Base-by-base conservation (phyloP, 1,140 invertebrate genomes). In the Zaprionus nigranus region DNA sequence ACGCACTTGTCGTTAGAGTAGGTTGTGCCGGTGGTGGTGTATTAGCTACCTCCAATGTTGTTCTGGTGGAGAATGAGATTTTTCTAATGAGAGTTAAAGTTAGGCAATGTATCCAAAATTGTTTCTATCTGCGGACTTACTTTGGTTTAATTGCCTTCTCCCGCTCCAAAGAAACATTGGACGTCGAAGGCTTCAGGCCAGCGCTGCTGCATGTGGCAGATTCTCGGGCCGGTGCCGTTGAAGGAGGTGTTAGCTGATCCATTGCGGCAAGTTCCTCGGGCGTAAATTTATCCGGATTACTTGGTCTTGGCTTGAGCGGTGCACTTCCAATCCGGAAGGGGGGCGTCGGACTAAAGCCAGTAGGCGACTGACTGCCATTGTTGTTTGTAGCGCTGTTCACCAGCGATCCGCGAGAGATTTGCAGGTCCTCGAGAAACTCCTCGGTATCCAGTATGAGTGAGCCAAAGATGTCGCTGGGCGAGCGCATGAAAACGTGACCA, bases 401-500 rank as follows among this genome's bases (percentile, higher is more conserved):
- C 17, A 86, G 51, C 12, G 88, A 85, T 51, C 75, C 69, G 3
- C 91, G 84, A 17, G 92, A 92, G 43, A 94, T 93, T 68, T 94
- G 94, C 17, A 94, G 79, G 56, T 94, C 93, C 61, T 93, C 92
- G 11, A 94, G 93, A 60, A 95, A 94, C 64, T 94, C 94, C 80
- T 95, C 94, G 0, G 94, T 94, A 75, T 95, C 94, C 43, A 93
- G 93, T 2, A 95, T 85, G 2, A 95, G 91, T 0, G 93, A 94
- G 9, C 93, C 93, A 59, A 94, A 94, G 24, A 94, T 90, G 51
- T 95, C 94, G 12, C 93, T 91, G 3, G 93, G 92, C 24, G 93
- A 93, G 20, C 93, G 92, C 74, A 92, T 91, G 22, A 94, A 93
- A n/a, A 94, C 93, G 12, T 94, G 94, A 2, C 94, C 94, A 46